Conservation (phyloP, 2,888 invertebrate species). For the Drosophila neotestacea region DNA sequence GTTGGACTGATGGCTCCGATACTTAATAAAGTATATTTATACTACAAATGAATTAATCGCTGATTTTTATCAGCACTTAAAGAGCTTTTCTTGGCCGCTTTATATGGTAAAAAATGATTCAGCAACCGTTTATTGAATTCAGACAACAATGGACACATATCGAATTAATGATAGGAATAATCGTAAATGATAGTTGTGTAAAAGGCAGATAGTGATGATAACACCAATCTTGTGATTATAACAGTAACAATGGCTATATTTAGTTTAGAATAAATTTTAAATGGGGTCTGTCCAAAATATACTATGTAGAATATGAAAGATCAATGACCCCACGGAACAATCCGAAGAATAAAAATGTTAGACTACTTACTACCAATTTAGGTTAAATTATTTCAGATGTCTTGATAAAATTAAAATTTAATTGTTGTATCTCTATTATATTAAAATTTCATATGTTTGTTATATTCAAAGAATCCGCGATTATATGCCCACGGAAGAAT, state of each 20-base stretch:
- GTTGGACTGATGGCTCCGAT: neutral
- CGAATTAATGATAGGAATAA: neutral
- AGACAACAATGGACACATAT: conserved; percentile 8
- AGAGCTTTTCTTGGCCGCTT: neutral
- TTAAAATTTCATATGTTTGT: neutral
- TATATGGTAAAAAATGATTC: neutral
- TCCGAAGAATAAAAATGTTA: neutral
- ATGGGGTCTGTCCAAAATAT: neutral
- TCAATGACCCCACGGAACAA: too few species aligned
- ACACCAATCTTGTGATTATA: neutral
- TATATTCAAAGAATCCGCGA: conserved; percentile 71
- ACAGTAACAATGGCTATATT: neutral
- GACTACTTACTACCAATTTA: too few species aligned
- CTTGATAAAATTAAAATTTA: neutral
- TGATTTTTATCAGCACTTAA: conserved; percentile 1
- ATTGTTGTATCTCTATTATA: neutral
- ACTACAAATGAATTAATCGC: neutral
- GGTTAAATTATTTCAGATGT: neutral
- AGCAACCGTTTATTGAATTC: neutral
- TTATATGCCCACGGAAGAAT: conserved; percentile 79
- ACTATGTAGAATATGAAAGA: too few species aligned
- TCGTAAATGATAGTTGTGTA: neutral
- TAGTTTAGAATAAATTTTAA: neutral
- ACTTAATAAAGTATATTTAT: conserved; percentile 42
- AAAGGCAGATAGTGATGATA: neutral